Percentiles rank a stretch among this genome's conserved stretches.
These are phyloP conservation scores for Pelodiscus sinensis DNA, from an alignment of 2,113 vertebrate species.

Conservation along the genomic window DNA sequence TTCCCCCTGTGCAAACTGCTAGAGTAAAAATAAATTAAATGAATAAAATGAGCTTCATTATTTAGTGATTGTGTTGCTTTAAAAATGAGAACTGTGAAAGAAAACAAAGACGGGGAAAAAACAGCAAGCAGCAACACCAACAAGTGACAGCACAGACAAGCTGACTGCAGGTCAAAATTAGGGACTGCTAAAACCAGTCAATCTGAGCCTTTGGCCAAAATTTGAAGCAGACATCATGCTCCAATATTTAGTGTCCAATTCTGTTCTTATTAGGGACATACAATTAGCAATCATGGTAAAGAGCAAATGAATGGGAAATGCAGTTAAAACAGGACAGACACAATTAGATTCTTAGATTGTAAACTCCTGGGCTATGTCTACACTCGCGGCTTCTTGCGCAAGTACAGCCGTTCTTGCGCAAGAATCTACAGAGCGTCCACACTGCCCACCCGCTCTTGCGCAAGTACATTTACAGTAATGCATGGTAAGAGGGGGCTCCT, in stretches of 20 bases:
- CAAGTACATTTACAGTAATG: too few species aligned
- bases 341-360: not conserved
- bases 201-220: not conserved
- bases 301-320: not conserved
- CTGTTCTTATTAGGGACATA: not conserved
- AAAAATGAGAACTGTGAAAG: not conserved
- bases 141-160: not conserved
- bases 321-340: not conserved
- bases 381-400: too few species aligned
- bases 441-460: too few species aligned
- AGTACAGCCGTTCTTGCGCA: too few species aligned
- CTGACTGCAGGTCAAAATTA: not conserved
- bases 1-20: not conserved
- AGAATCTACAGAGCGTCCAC: too few species aligned
- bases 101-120: rapidly evolving
- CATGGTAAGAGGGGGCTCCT: too few species aligned
- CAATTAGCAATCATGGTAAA: not conserved
- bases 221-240: not conserved
- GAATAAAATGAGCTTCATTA: not conserved
- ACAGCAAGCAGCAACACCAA: not conserved
- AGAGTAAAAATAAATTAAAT: not conserved
- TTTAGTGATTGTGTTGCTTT: not conserved
- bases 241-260: not conserved
- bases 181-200: not conserved
- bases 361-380: too few species aligned